Base-by-base conservation (phyloP, 2,888 invertebrate genomes). In the Noctua janthina region DNA sequence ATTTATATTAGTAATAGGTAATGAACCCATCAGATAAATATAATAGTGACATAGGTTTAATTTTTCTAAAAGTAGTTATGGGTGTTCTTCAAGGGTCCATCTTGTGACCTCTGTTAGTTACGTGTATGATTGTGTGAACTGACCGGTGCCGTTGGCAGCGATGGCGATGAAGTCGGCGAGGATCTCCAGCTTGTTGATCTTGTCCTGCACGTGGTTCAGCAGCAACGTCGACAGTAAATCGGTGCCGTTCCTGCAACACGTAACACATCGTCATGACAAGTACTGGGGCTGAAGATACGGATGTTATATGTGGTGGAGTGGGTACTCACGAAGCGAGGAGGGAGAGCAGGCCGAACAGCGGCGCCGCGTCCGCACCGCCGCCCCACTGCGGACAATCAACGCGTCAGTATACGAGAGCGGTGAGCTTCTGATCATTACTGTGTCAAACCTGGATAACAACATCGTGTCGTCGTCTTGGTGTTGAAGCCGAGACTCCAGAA, bases 291-390 rank as follows among this genome's bases (percentile, higher is more conserved):
- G 15, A 67, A 4, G 43, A 51, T 46, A 15, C 39, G n/a, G n/a
- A 7, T 51, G 20, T n/a, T 8, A 5, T 11, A 17, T 56, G 66
- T 35, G 11, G 3, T 17, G 17, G 8, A 20, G 8, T 11, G 6
- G 46, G 56, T 49, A 79, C 71, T 46, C 56, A 85, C 83, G 78
- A 29, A 56, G 29, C 35, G 70, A 86, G 69, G 15, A 87, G 68
- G 13, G n/a, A 69, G 46, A 87, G 75, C 29, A 86, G 77, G 10
- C 79, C 77, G 62, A 86, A 29, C 23, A 81, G 46, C 49, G 80
- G 80, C 51, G 79, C 70, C 2, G 69, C 51, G 11, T 78, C 68
- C 20, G 20, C 79, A 4, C 64, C 35, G n/a, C 62, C 62, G 43
- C 64, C 13, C 79, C 77, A 73, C 79, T 86, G 72, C 35, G 20